Percentiles rank a stretch among this genome's conserved stretches.
phyloP scores from a whole-genome alignment of 2,888 invertebrate species.

The Mactromeris polynyma region DNA sequence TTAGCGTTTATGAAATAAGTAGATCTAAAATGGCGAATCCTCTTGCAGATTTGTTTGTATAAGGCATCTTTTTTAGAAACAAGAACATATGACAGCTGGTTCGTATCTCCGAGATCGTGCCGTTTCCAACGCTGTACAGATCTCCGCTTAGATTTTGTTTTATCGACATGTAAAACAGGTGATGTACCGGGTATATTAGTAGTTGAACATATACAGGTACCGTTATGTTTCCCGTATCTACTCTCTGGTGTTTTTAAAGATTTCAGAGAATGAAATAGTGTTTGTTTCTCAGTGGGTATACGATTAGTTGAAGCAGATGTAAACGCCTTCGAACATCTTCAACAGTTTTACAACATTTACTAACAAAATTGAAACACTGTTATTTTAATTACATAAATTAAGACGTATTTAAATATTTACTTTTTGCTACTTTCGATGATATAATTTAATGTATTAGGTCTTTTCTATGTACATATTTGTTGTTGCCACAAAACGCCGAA shows the following conservation, averaged over 20 bases:
- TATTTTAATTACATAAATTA: background rate
- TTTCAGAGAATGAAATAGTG: background rate
- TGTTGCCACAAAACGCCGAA: no score
- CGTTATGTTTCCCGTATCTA: background rate
- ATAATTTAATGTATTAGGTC: no score
- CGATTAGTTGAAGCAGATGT: background rate
- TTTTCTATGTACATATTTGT: no score
- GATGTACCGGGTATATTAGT: background rate
- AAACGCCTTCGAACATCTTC: background rate
- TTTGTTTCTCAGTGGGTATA: background rate
- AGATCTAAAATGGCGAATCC: background rate
- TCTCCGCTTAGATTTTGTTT: background rate
- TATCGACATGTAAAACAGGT: constrained; percentile 16
- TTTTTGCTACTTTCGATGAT: no score
- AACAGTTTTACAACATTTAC: background rate
- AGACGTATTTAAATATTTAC: no score
- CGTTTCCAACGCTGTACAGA: background rate
- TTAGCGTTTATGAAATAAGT: background rate
- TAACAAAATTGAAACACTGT: background rate
- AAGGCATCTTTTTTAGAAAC: background rate
- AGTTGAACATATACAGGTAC: background rate
- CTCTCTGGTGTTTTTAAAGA: background rate
- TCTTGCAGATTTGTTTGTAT: background rate
- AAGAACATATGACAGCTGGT: background rate
- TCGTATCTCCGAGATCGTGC: background rate